Percentiles rank a stretch among this genome's conserved stretches.
Conservation (phyloP, 2,888 invertebrate species). For the Lycocerus yunnanus region DNA sequence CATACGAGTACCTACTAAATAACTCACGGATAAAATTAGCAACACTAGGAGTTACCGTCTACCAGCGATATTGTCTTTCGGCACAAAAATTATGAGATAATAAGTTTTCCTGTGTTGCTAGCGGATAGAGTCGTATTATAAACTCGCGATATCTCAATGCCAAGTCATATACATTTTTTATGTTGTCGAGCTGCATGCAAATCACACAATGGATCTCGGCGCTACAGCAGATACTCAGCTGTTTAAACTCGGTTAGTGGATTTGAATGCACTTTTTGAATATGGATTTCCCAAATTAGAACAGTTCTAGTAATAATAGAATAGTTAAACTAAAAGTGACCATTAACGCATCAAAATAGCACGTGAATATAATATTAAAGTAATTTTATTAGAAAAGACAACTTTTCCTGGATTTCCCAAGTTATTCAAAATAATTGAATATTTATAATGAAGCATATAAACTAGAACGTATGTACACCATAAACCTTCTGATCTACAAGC, state of each 20-base stretch:
- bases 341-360: background rate
- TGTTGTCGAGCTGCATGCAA: background rate
- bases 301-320: background rate
- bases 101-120: background rate
- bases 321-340: background rate
- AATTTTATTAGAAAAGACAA: background rate
- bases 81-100: background rate
- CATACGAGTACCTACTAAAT: slow-evolving; percentile 2
- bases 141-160: background rate
- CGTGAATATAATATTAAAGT: background rate
- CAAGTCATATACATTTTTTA: background rate
- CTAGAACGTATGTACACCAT: background rate
- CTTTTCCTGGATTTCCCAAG: background rate
- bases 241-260: background rate
- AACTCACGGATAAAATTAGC: slow-evolving; percentile 18
- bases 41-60: background rate
- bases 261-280: background rate
- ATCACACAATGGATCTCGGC: background rate
- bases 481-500: background rate
- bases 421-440: background rate
- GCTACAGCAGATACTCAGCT: background rate
- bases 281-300: background rate
- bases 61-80: background rate
- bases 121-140: background rate
- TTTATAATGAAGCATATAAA: background rate